Evolutionary conservation across 2,888 invertebrate genomes (phyloP), one percentile per base, ranked within the genome.

Genomic region (Liodrosophila aerea): DNA sequence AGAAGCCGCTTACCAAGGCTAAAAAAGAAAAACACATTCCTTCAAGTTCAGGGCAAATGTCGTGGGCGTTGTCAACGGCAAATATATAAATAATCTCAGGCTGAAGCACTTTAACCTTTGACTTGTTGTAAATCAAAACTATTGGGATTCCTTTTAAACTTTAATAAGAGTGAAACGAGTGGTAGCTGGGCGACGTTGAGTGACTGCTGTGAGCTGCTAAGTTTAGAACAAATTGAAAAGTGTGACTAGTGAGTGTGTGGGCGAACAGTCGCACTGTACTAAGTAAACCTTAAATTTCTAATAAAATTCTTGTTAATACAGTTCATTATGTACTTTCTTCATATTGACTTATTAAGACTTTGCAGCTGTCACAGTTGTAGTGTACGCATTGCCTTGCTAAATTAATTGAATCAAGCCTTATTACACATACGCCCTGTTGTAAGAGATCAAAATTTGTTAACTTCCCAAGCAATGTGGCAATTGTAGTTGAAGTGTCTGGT

Each of bases 351-450:
- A n/a, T n/a, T n/a, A n/a, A n/a, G n/a, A n/a, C n/a, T n/a, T n/a
- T n/a, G n/a, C n/a, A n/a, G n/a, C n/a, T n/a, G n/a, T n/a, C n/a
- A n/a, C n/a, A n/a, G n/a, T n/a, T n/a, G n/a, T n/a, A n/a, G n/a
- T n/a, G n/a, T 22, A 22, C 2, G 22, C 5, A 22, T 22, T 22
- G 2, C 22, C 22, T 4, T 22, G 22, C 5, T 22, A 22, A 22
- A 22, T 22, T 22, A 22, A 4, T 22, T 22, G 3, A 5, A 4
- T 22, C 2, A 22, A 5, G 5, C 5, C 5, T 22, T 8, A 44
- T 44, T 44, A 44, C 44, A 4, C 31, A 33, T 44, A 64, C 73
- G 83, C 76, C 57, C 61, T 50, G 77, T 75, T 61, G 61, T 29
- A 31, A 51, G 56, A 66, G 52, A 52, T 70, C 64, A 75, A 40